phyloP scores from a whole-genome alignment of 92 coral and sea anemone genomes.

The Siderastrea radians region DNA sequence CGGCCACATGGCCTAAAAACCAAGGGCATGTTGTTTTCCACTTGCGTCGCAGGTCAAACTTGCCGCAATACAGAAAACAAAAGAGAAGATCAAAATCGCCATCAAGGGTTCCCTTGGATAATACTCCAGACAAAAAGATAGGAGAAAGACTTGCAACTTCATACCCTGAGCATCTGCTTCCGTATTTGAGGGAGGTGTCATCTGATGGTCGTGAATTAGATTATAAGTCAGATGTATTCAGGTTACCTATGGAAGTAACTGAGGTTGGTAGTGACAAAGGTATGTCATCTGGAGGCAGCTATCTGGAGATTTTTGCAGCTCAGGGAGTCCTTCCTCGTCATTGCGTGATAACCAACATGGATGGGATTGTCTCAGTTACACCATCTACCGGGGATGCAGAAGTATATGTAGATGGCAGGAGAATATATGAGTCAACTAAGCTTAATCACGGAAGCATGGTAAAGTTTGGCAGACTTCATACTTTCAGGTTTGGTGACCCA shows the following conservation, averaged over 20 bases:
- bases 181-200: constrained; percentile 79
- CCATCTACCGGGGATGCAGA: constrained; percentile 91
- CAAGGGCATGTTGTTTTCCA: constrained; percentile 95
- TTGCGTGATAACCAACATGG: constrained; percentile 88
- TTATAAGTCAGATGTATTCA: constrained; percentile 62
- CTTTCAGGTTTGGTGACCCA: constrained; percentile 86
- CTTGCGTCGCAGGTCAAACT: constrained; percentile 89
- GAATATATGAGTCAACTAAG: constrained; percentile 87
- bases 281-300: constrained; percentile 77
- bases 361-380: constrained; percentile 82
- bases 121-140: constrained; percentile 63
- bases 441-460: constrained; percentile 79
- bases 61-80: constrained; percentile 83
- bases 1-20: constrained; percentile 96
- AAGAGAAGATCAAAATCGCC: constrained; percentile 88
- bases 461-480: constrained; percentile 75
- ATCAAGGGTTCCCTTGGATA: constrained; percentile 79
- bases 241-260: constrained; percentile 89
- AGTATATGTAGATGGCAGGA: constrained; percentile 75
- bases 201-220: constrained; percentile 81
- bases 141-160: constrained; percentile 79
- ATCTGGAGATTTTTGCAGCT: constrained; percentile 73
- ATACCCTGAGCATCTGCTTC: constrained; percentile 83
- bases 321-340: constrained; percentile 82
- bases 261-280: constrained; percentile 93